phyloP scores from a whole-genome alignment of 2,113 vertebrate genomes.

The Numida meleagris region DNA sequence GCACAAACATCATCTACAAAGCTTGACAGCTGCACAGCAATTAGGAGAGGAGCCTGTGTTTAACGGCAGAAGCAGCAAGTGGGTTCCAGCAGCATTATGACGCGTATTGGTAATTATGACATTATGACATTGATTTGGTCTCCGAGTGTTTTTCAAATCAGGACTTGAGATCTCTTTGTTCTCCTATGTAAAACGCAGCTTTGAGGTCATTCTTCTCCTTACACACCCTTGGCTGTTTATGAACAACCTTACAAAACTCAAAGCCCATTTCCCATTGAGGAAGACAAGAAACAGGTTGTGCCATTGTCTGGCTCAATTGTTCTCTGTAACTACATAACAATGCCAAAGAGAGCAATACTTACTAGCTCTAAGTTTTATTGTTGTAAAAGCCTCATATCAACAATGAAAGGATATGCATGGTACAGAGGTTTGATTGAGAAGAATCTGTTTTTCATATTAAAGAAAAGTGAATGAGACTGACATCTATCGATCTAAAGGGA shows the following conservation, averaged over 20 bases:
- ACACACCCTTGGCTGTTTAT: conserved; percentile 47
- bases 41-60: background rate
- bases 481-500: background rate
- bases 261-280: conserved; percentile 46
- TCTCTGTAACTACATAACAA: background rate
- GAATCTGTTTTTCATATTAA: conserved; percentile 25
- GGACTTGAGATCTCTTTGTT: conserved; percentile 40
- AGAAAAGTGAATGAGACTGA: background rate
- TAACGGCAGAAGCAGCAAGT: background rate
- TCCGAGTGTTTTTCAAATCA: conserved; percentile 55
- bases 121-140: background rate
- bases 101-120: background rate
- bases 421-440: background rate
- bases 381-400: background rate
- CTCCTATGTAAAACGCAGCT: background rate
- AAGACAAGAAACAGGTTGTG: conserved; percentile 22
- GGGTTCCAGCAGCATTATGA: conserved; percentile 16
- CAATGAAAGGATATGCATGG: conserved; percentile 23
- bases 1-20: conserved; percentile 12
- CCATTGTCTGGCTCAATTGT: conserved; percentile 25
- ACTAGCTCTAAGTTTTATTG: background rate
- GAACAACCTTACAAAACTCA: background rate
- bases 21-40: background rate
- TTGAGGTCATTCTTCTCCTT: conserved; percentile 10
- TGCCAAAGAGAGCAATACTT: conserved; percentile 14